Evolutionary conservation across 2,113 vertebrate genomes (phyloP).

Genomic region (Phoxinus phoxinus): DNA sequence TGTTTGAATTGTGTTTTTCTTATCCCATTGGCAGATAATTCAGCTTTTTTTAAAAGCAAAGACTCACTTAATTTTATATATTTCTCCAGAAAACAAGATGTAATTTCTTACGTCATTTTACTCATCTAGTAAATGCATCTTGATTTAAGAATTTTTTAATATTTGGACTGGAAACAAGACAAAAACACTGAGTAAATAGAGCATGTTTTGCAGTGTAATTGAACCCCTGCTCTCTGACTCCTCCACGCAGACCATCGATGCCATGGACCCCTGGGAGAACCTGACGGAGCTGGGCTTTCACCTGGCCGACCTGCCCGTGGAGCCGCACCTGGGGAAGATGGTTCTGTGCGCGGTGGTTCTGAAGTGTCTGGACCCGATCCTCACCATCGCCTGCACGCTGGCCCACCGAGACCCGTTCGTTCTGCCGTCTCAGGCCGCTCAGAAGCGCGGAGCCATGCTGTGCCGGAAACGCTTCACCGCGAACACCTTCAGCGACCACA

Average conservation of each 20-base stretch:
- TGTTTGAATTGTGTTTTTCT: no score
- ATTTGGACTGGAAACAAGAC: no score
- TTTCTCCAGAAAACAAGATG: no score
- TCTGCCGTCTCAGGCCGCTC: slow-evolving; percentile 84
- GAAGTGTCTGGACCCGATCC: slow-evolving; percentile 94
- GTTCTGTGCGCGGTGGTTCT: slow-evolving; percentile 89
- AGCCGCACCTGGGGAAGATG: slow-evolving; percentile 98
- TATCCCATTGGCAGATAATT: no score
- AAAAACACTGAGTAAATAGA: no score
- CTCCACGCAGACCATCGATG: slow-evolving; percentile 84
- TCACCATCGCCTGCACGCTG: slow-evolving; percentile 92
- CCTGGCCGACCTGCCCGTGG: slow-evolving; percentile 90
- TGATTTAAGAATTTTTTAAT: no score
- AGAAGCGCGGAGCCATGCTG: slow-evolving; percentile 85
- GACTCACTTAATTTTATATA: no score
- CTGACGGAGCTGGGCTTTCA: slow-evolving; percentile 93
- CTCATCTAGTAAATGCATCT: no score
- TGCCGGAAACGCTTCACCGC: slow-evolving; percentile 86
- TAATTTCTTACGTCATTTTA: no score
- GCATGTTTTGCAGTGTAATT: no score
- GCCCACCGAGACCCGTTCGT: slow-evolving; percentile 92
- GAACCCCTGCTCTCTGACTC: background rate
- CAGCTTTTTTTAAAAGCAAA: no score
- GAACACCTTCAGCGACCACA: slow-evolving; percentile 92
- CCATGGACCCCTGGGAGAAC: slow-evolving; percentile 92